Evolutionary conservation across 1,140 invertebrate species (phyloP), one percentile per base, ranked within the genome.

Genomic region (Heliconius hewitsoni): DNA sequence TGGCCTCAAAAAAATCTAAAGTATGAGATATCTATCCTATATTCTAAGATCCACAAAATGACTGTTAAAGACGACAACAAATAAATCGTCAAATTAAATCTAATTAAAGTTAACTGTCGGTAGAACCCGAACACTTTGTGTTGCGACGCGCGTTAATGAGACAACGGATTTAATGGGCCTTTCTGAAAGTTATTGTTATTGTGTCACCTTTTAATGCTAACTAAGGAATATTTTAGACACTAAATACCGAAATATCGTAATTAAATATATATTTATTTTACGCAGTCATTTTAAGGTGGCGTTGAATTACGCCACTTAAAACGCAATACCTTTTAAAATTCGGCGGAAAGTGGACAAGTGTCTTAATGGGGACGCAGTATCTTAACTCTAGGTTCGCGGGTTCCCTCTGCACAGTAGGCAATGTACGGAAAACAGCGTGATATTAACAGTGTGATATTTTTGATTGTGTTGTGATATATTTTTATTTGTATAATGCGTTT

Each of bases 21-120:
- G 1, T 46, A 16, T 11, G 13, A 19, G n/a, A 72, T 39, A 72
- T 72, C 71, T 42, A 37, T 16, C 34, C 37, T 19, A 72, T n/a
- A 72, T 27, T 77, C 70, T 71, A 23, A 30, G 70, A 70, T 4
- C 37, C 27, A 76, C 6, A 71, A 75, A 79, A 60, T 72, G 71
- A 81, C 74, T 71, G 76, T 82, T 85, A 83, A 83, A 79, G 82
- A 81, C 52, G 74, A 82, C 77, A 83, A 88, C 83, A 91, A 85
- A 91, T 91, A 89, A 85, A 90, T 89, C 85, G 86, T 87, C 90
- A 89, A 90, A 90, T 88, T 88, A 88, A 87, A 87, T 71, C 77
- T 82, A 77, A 83, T 89, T 87, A 81, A 85, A 84, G 52, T 76
- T 76, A 76, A 77, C 71, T 76, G 55, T 76, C 79, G 79, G 74